These are phyloP conservation scores for Eledone cirrhosa DNA, from an alignment of 2,888 invertebrate species.

Conservation along the genomic window DNA sequence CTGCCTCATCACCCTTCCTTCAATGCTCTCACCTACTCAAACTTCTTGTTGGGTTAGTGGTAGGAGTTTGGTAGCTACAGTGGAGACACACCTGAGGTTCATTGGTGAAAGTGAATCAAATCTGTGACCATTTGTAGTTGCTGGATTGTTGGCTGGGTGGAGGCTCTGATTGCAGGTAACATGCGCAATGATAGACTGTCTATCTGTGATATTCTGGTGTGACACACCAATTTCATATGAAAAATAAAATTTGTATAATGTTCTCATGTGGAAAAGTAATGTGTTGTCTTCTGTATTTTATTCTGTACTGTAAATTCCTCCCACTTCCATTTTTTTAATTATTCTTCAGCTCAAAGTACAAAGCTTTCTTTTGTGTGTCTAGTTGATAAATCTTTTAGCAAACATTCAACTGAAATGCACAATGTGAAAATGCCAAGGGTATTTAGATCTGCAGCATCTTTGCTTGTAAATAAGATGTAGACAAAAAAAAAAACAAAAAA, in stretches of 20 bases:
- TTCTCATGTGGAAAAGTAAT: slow-evolving; percentile 27
- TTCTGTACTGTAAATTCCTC: too few species aligned
- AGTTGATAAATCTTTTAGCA: too few species aligned
- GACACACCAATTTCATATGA: slow-evolving; percentile 29
- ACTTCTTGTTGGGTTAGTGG: background rate
- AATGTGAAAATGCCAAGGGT: too few species aligned
- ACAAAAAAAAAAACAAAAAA: background rate
- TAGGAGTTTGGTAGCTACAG: background rate
- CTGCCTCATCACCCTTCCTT: background rate
- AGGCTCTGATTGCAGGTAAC: slow-evolving; percentile 26
- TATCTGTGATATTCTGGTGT: slow-evolving; percentile 30
- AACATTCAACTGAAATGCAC: too few species aligned
- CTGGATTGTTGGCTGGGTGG: slow-evolving; percentile 19
- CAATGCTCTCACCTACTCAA: background rate
- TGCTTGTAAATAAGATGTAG: too few species aligned
- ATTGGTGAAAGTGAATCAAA: slow-evolving; percentile 8
- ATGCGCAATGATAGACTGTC: slow-evolving; percentile 30
- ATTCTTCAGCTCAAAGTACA: too few species aligned
- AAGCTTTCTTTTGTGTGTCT: too few species aligned
- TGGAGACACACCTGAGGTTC: background rate
- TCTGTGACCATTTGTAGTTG: background rate
- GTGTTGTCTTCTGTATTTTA: too few species aligned
- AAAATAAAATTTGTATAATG: slow-evolving; percentile 28
- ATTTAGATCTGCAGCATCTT: too few species aligned
- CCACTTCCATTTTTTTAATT: too few species aligned